Base-by-base conservation (phyloP, 2,113 vertebrate species). In the Stigmatopora nigra region DNA sequence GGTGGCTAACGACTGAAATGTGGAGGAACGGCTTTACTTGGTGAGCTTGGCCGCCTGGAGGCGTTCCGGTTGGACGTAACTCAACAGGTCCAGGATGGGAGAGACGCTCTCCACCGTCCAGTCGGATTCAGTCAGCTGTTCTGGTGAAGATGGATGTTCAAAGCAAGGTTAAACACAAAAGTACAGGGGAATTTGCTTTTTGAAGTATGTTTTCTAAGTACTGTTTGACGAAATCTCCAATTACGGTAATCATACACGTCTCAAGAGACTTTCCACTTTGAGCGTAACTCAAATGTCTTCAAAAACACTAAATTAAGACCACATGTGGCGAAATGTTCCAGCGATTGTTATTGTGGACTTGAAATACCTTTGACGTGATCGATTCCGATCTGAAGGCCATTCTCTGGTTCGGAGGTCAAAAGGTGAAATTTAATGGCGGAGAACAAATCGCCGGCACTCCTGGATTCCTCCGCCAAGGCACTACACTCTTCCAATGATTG, bases 21-120 rank as follows among this genome's bases (percentile, higher is more conserved):
- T 3, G 25, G 25, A 31, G 25, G 25, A 31, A 31, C 25, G 25
- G 2, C 25, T 92, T 94, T 82, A 98, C 97, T 93, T 84, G 12
- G 92, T 97, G 70, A 91, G 89, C 55, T 91, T 92, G 82, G 90
- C 83, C 61, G 92, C 86, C 65, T 95, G 72, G 67, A 99, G 88
- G 59, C 85, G 90, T 67, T 98, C 94, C 3, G 95, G 98, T 70
- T 93, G 89, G 68, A 97, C 94, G 76, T 95, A 98, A 75, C 94
- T 96, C 64, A 99, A 79, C 69, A 99, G 90, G 75, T 98, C 94
- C 67, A 99, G 92, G 73, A 95, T 83, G 0, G 93, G 92, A 55
- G 87, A 89, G 49, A 98, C 70, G 6, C 84, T 78, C 63, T 96
- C 94, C 79, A 98, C 78, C 2, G 86, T 94, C 96, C 97, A 99